phyloP scores from a whole-genome alignment of 2,888 invertebrate genomes.

The Epiblema foenella region DNA sequence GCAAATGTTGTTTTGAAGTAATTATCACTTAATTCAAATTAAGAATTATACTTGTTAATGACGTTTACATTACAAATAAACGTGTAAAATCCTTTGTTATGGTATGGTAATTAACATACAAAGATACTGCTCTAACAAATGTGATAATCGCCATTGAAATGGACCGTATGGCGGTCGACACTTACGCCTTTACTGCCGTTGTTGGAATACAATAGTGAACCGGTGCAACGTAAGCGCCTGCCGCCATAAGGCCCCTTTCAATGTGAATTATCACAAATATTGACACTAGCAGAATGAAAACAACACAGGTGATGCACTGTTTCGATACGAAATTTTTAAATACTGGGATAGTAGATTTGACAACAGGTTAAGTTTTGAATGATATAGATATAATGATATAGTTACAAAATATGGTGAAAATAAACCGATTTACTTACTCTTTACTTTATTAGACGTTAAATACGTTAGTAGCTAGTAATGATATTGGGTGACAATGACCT shows the following conservation, averaged over 20 bases:
- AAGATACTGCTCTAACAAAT: not conserved
- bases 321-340: not conserved
- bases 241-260: too few relatives aligned
- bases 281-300: not conserved
- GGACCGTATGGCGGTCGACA: too few relatives aligned
- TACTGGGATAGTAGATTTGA: not conserved
- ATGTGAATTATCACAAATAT: too few relatives aligned
- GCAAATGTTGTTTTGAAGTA: not conserved
- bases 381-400: not conserved
- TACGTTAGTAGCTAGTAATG: not conserved
- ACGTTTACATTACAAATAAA: constrained; percentile 5
- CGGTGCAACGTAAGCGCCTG: too few relatives aligned
- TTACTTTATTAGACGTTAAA: not conserved
- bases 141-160: too few relatives aligned
- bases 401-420: not conserved
- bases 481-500: not conserved
- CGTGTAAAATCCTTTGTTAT: constrained; percentile 1
- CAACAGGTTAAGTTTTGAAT: not conserved
- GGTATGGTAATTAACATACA: constrained; percentile 3
- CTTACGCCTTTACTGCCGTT: too few relatives aligned
- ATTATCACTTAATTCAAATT: not conserved
- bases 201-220: too few relatives aligned
- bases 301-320: not conserved
- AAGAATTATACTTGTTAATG: not conserved
- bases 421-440: not conserved